Evolutionary conservation across 1,140 invertebrate genomes (phyloP), one percentile per base, ranked within the genome.

Genomic region (Cardiocondyla obscurior): DNA sequence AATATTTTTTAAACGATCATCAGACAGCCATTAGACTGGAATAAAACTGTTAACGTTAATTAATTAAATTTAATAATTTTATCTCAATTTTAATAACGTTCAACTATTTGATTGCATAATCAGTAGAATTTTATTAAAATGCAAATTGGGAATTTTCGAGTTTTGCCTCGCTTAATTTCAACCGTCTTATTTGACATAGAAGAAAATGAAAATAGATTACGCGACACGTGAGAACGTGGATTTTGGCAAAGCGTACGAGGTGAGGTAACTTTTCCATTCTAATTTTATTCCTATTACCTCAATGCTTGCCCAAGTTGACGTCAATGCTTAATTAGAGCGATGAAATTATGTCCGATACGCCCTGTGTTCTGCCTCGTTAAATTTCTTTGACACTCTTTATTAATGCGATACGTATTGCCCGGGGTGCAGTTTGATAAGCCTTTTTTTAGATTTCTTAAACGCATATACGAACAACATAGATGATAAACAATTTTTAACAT

Each of bases 271-370:
- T 30, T 53, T 39, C n/a, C 30, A 33, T 79, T 55, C 74, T 55
- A 69, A 79, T 79, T 64, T 39, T 19, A 81, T 49, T 69, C 25
- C 22, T 44, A 79, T 81, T 81, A 64, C 25, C 33, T 81, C 76
- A 33, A 49, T 62, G 57, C 58, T 76, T 33, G 42, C 14, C 0
- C 39, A 36, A 19, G 42, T 62, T 76, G 72, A 76, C 70, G 70
- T 62, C 57, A 76, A 62, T 14, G 28, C 10, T 76, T 76, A 76
- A 76, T 76, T 62, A 62, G 72, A 62, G 72, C 57, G 57, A 76
- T 76, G 42, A 49, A 62, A 62, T 74, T 60, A 44, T 44, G 70
- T 49, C 42, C 62, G 28, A n/a, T 44, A 57, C 5, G 33, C n/a
- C 14, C 28, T 28, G 22, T 6, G 5, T n/a, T 57, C 25, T 39